Percentiles rank a stretch among this genome's conserved stretches.
Conservation (phyloP, 2,113 vertebrate genomes). For the Drymodes brunneopygia region DNA sequence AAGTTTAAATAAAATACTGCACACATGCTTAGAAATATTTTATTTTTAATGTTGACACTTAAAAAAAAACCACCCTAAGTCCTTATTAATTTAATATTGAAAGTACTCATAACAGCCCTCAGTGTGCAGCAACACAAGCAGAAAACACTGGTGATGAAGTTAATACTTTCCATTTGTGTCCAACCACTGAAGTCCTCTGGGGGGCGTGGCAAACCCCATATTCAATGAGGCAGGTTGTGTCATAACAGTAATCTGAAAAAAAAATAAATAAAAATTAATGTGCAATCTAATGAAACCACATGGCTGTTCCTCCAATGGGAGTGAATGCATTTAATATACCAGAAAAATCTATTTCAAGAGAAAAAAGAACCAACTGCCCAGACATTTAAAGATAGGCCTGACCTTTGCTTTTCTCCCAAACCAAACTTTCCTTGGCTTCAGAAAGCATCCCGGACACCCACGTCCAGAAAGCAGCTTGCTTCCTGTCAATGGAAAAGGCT, state of each 20-base stretch:
- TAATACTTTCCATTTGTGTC: not conserved
- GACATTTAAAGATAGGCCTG: not conserved
- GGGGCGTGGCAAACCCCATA: not conserved
- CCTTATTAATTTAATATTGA: not conserved
- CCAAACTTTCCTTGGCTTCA: slow-evolving; percentile 1
- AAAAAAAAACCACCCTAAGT: not conserved
- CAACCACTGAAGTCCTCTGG: not conserved
- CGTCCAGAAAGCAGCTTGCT: not conserved
- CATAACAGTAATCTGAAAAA: not conserved
- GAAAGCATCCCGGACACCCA: not conserved
- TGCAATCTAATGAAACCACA: not conserved
- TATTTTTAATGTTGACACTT: not conserved
- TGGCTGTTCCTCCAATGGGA: not conserved
- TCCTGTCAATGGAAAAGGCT: not conserved
- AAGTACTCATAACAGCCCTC: not conserved
- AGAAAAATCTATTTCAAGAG: not conserved
- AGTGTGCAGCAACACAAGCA: not conserved
- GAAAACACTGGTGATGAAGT: not conserved
- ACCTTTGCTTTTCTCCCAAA: not conserved
- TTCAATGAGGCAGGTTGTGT: not conserved
- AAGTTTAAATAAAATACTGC: not conserved
- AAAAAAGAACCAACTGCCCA: not conserved
- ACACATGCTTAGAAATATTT: not conserved
- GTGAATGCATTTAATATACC: not conserved
- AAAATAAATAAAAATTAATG: too few species aligned